These are phyloP conservation scores for Parapristionchus giblindavisi DNA, from an alignment of 2,888 invertebrate genomes.

Conservation along the genomic window DNA sequence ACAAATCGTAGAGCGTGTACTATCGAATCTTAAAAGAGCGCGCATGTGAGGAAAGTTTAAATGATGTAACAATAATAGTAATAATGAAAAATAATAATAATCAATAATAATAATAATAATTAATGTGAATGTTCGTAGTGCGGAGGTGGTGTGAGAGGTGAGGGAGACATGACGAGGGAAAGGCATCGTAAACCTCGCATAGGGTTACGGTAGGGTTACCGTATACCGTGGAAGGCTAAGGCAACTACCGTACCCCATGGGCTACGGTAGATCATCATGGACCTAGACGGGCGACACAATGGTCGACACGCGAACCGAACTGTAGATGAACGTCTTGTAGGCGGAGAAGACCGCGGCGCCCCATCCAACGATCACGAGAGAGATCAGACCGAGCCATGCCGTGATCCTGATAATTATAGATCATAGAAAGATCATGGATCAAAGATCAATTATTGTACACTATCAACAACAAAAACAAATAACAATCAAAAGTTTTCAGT, in stretches of 20 bases:
- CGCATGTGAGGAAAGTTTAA: too few relatives aligned
- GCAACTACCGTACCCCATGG: constrained; percentile 14
- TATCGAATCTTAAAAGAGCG: too few relatives aligned
- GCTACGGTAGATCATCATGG: too few relatives aligned
- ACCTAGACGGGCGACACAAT: constrained; percentile 30
- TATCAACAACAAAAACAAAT: too few relatives aligned
- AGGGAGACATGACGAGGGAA: background rate
- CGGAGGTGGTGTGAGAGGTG: constrained; percentile 2
- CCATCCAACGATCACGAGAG: constrained; percentile 9
- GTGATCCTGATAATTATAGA: background rate
- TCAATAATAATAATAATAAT: background rate
- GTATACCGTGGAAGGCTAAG: too few relatives aligned
- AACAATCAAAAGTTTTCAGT: too few relatives aligned
- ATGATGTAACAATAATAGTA: background rate
- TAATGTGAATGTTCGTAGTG: background rate
- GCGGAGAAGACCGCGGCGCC: constrained; percentile 22
- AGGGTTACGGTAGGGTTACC: background rate
- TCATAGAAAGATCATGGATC: too few relatives aligned
- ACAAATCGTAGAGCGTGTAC: too few relatives aligned
- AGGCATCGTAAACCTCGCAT: too few relatives aligned
- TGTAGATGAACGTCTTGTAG: constrained; percentile 1
- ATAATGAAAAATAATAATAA: background rate
- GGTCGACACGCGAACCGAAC: constrained; percentile 1
- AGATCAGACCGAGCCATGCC: background rate
- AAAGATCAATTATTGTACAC: too few relatives aligned